phyloP scores from a whole-genome alignment of 1,140 invertebrate species.

The Elymnias hypermnestra region DNA sequence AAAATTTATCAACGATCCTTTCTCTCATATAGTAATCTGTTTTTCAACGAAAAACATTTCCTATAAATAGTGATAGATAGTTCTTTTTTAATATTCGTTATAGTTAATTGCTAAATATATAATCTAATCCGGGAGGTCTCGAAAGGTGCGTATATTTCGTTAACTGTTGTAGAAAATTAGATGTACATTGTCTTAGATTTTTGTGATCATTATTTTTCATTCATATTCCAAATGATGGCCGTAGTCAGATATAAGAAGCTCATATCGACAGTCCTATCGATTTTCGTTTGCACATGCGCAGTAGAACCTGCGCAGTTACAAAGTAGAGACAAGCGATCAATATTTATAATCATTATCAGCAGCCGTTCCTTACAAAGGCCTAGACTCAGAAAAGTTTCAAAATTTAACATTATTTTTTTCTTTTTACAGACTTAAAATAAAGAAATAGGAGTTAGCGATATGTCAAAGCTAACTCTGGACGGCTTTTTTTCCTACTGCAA shows the following conservation, averaged over 20 bases:
- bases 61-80: slow-evolving; percentile 55
- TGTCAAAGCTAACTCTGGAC: slow-evolving; percentile 70
- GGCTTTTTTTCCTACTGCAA: slow-evolving; percentile 74
- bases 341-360: slow-evolving; percentile 1
- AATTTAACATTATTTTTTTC: slow-evolving; percentile 35
- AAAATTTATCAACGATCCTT: slow-evolving; percentile 43
- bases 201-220: slow-evolving; percentile 12
- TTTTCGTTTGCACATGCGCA: slow-evolving; percentile 29
- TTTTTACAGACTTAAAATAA: slow-evolving; percentile 55
- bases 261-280: too few species aligned
- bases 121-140: not conserved
- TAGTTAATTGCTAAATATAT: slow-evolving; percentile 3
- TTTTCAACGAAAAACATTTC: slow-evolving; percentile 70
- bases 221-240: not conserved
- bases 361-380: slow-evolving; percentile 23
- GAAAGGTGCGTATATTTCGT: slow-evolving; percentile 12
- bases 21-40: slow-evolving; percentile 53
- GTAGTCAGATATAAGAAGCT: too few species aligned
- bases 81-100: not conserved
- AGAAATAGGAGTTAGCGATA: slow-evolving; percentile 53
- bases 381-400: slow-evolving; percentile 1
- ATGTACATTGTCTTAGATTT: not conserved
- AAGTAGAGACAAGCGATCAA: not conserved
- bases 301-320: slow-evolving; percentile 10
- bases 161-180: slow-evolving; percentile 8